Percentiles rank a stretch among this genome's conserved stretches.
Evolutionary conservation across 2,797 vertebrate species (phyloP).

Genomic region (Scyliorhinus canicula): DNA sequence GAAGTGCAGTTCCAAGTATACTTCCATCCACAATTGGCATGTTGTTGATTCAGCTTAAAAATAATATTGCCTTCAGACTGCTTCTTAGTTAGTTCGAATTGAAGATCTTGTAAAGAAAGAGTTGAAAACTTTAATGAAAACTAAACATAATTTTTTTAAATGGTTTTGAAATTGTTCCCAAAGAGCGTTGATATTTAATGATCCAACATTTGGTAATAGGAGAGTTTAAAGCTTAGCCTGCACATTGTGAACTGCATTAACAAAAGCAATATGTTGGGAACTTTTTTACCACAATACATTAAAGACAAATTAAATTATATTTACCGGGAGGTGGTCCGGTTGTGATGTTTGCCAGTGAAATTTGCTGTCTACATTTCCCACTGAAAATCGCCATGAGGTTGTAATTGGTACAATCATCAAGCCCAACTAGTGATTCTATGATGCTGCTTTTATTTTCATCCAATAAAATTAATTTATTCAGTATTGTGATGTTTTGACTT

Average conservation of each 20-base stretch:
- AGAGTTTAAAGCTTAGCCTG: background rate
- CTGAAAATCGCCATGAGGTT: fast-evolving
- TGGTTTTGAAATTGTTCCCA: background rate
- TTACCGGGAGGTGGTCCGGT: background rate
- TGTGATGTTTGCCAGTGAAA: background rate
- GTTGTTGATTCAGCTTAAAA: background rate
- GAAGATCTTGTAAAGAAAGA: background rate
- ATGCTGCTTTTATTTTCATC: fast-evolving
- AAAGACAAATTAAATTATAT: background rate
- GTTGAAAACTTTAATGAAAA: background rate
- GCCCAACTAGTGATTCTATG: no score
- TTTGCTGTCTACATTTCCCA: fast-evolving
- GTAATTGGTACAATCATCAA: background rate
- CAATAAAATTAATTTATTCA: fast-evolving
- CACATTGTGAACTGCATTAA: background rate
- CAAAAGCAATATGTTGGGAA: background rate
- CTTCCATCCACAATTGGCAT: fast-evolving
- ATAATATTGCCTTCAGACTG: fast-evolving
- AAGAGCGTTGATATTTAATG: no score
- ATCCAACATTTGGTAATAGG: background rate
- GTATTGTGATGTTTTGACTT: background rate
- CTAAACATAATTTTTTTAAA: background rate
- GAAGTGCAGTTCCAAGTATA: background rate
- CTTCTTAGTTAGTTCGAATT: fast-evolving
- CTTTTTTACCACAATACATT: background rate